Base-by-base conservation (phyloP, 2,888 invertebrate genomes). In the Apamea epomidion region DNA sequence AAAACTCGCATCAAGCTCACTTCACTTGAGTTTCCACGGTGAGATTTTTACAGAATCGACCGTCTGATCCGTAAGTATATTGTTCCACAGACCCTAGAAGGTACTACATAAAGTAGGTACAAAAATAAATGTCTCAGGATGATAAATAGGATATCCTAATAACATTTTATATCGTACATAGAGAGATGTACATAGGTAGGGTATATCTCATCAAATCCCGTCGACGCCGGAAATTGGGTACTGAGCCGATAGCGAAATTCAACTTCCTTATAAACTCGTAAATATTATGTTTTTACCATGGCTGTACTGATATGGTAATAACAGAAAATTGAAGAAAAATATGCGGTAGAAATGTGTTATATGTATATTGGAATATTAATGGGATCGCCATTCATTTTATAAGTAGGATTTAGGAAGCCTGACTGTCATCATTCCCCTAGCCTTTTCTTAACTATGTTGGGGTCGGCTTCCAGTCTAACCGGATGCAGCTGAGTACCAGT, bases 141-240 rank as follows among this genome's bases (percentile, higher is more conserved):
- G 18, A 68, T 74, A 78, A 75, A 88, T 78, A 73, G 21, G 67
- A 78, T 77, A 77, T 75, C 78, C 70, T 69, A 73, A 82, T 74
- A 58, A 60, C 76, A 76, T 76, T 76, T 60, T 29, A 69, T 54
- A 45, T 62, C 64, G n/a, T 69, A 65, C n/a, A 45, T 58, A 64
- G 5, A 60, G 37, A 8, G 48, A 75, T 45, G 78, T 79, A n/a
- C n/a, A n/a, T n/a, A 80, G 18, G 48, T 70, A 68, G 14, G 69
- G 78, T 58, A 45, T n/a, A 70, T 76, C 76, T 77, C 62, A 69
- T 81, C 74, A 54, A 70, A 70, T 73, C 45, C 54, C 67, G 71
- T 67, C 76, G 65, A 1, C 37, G 62, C 58, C 79, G 89, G 87
- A 87, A 84, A 87, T 87, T 87, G 76, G 51, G 68, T 74, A 71